Percentiles rank a stretch among this genome's conserved stretches.
phyloP scores from a whole-genome alignment of 2,797 vertebrate species.

The Champsocephalus esox region DNA sequence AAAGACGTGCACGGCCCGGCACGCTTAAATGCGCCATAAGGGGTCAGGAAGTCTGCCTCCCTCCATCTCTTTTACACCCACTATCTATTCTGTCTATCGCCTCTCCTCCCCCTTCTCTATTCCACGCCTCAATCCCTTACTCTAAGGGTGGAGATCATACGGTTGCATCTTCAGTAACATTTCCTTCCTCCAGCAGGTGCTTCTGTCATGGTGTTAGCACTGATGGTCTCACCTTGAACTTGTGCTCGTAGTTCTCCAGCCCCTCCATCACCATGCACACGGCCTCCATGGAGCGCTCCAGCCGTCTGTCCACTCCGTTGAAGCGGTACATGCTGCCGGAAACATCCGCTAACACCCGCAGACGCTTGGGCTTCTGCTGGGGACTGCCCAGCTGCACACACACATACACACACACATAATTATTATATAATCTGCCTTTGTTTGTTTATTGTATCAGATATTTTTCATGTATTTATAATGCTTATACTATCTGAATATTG shows the following conservation, averaged over 20 bases:
- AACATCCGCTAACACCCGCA: conserved; percentile 92
- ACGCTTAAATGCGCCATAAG: too few relatives aligned
- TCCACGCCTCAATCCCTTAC: too few relatives aligned
- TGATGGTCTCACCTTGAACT: conserved; percentile 90
- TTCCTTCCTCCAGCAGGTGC: not conserved
- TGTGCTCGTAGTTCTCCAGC: conserved; percentile 95
- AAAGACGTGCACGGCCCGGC: too few relatives aligned
- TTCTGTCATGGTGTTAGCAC: fast-evolving
- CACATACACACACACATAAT: not conserved
- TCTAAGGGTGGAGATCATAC: too few relatives aligned
- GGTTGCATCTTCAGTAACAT: too few relatives aligned
- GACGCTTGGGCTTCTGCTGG: conserved; percentile 94
- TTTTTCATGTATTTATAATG: too few relatives aligned
- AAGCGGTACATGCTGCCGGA: conserved; percentile 99
- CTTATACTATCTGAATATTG: too few relatives aligned
- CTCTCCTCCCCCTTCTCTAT: too few relatives aligned
- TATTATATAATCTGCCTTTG: too few relatives aligned
- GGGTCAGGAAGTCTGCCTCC: too few relatives aligned
- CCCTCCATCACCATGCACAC: conserved; percentile 99
- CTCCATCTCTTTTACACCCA: too few relatives aligned
- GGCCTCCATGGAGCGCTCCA: conserved; percentile 97
- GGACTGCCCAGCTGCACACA: conserved; percentile 88
- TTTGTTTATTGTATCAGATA: not conserved
- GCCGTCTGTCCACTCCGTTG: conserved; percentile 92
- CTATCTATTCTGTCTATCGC: too few relatives aligned